A percentile compares a stretch with the other conserved stretches of the same genome.
Conservation (phyloP, 2,113 vertebrate genomes). For the Sakesphorus luctuosus region DNA sequence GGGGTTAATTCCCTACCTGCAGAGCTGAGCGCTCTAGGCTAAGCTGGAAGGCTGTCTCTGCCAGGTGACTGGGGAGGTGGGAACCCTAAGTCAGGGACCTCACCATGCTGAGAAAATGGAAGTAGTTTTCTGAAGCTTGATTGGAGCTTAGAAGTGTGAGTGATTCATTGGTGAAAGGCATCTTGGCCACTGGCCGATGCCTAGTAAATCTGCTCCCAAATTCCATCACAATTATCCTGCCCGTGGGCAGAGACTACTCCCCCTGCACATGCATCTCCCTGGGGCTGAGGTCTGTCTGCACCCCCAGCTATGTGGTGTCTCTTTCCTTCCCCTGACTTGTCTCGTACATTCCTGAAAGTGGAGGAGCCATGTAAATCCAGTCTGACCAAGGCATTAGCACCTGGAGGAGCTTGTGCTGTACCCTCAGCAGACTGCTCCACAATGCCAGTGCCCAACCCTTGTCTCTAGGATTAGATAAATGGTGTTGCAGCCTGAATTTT, state of each 20-base stretch:
- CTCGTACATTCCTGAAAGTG: background rate
- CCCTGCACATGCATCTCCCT: background rate
- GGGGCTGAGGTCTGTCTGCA: background rate
- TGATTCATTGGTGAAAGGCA: background rate
- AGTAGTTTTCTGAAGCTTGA: constrained; percentile 45
- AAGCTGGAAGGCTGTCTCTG: background rate
- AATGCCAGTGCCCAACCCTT: background rate
- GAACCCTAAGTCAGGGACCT: constrained; percentile 36
- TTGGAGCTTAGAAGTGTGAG: background rate
- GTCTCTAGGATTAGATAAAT: background rate
- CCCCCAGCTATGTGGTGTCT: rapidly evolving
- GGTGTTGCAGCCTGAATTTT: background rate
- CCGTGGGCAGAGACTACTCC: background rate
- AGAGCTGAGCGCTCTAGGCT: background rate
- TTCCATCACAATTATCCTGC: background rate
- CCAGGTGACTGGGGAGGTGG: background rate
- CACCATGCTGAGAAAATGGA: constrained; percentile 14
- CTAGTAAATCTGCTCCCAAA: background rate
- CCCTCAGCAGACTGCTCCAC: background rate
- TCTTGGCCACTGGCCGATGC: background rate
- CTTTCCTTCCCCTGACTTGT: background rate
- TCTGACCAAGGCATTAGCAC: background rate
- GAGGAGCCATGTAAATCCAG: background rate
- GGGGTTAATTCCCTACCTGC: constrained; percentile 54
- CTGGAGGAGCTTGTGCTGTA: background rate